phyloP scores from a whole-genome alignment of 2,888 invertebrate species.

The Ceriagrion tenellum region DNA sequence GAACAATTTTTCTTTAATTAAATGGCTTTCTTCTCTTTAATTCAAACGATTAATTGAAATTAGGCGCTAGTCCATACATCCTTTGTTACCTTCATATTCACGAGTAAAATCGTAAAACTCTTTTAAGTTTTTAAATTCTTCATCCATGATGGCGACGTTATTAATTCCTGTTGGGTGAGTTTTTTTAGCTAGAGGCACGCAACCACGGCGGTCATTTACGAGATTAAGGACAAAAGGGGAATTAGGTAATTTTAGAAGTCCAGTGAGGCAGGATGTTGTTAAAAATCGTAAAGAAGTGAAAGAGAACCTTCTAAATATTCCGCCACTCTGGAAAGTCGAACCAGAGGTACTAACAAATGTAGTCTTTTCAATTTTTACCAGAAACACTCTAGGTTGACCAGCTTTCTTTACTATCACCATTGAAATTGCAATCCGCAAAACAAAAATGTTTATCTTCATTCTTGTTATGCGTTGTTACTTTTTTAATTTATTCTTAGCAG shows the following conservation, averaged over 20 bases:
- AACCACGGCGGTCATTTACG: not conserved
- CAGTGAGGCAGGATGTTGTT: not conserved
- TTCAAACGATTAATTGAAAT: too few relatives aligned
- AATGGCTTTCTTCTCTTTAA: too few relatives aligned
- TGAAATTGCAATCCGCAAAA: too few relatives aligned
- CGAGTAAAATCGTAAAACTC: not conserved
- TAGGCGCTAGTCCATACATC: too few relatives aligned
- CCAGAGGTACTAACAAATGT: not conserved
- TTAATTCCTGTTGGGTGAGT: not conserved
- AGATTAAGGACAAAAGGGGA: not conserved
- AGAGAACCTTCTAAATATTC: not conserved
- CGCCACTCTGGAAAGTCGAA: not conserved
- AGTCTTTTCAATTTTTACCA: not conserved
- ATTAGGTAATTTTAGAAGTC: not conserved
- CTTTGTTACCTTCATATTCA: not conserved
- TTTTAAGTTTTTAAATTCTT: not conserved
- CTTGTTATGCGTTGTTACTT: too few relatives aligned
- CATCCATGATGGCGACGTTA: not conserved
- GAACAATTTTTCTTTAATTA: too few relatives aligned
- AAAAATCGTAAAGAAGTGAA: not conserved
- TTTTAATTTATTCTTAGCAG: too few relatives aligned
- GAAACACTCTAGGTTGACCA: too few relatives aligned
- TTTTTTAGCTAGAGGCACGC: not conserved
- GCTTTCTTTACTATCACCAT: too few relatives aligned
- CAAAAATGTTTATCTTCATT: too few relatives aligned